phyloP scores from a whole-genome alignment of 2,797 vertebrate genomes.

The Notolepis coatsorum region DNA sequence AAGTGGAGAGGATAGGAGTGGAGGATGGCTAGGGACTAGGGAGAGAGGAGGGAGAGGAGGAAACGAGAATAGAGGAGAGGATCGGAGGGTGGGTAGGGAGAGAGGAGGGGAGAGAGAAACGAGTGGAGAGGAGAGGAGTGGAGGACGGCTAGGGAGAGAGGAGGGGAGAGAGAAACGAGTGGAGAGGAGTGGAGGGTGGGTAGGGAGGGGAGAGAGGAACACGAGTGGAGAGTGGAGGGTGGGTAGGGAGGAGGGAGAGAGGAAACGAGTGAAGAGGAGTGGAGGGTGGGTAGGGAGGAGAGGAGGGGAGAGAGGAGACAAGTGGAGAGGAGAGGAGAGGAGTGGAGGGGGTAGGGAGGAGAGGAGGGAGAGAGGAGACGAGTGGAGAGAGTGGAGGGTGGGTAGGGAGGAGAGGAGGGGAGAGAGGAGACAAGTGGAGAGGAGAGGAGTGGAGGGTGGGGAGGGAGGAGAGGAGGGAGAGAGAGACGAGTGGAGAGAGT shows the following conservation, averaged over 20 bases:
- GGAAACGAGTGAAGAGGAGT: not conserved
- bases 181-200: too few relatives aligned
- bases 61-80: not conserved
- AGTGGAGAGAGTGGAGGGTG: not conserved
- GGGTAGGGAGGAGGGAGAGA: not conserved
- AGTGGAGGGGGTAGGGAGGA: not conserved
- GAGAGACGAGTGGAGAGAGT: not conserved
- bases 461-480: not conserved
- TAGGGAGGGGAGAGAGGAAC: conserved; percentile 14
- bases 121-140: too few relatives aligned
- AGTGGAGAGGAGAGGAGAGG: not conserved
- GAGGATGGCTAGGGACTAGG: too few relatives aligned
- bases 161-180: not conserved
- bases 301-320: conserved; percentile 1
- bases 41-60: conserved; percentile 1
- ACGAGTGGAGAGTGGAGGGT: conserved; percentile 29
- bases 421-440: not conserved
- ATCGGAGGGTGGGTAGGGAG: not conserved
- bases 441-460: not conserved
- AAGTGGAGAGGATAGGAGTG: too few relatives aligned
- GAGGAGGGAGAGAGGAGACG: not conserved
- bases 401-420: conserved; percentile 11
- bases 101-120: too few relatives aligned
- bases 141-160: conserved; percentile 1
- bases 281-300: too few relatives aligned